These are phyloP conservation scores for Ceratosolen solmsi DNA, from an alignment of 1,140 invertebrate genomes.

Conservation along the genomic window DNA sequence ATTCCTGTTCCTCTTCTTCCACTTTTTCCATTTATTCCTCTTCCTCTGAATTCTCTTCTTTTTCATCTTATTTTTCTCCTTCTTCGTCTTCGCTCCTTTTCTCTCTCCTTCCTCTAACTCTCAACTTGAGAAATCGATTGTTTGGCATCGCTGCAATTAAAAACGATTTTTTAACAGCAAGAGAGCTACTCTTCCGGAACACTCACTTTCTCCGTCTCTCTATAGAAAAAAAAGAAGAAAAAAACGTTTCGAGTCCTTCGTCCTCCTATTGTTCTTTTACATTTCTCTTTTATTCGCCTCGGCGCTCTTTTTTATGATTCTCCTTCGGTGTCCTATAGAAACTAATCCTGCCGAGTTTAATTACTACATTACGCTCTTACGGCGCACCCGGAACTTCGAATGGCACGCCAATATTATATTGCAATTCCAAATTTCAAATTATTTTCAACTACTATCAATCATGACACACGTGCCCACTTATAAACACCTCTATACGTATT, in stretches of 20 bases:
- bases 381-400: no score
- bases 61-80: background rate
- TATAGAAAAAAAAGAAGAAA: no score
- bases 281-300: background rate
- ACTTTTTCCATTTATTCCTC: background rate
- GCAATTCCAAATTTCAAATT: background rate
- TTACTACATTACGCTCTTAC: no score
- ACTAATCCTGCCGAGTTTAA: no score
- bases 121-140: conserved; percentile 37
- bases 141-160: conserved; percentile 37
- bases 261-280: background rate
- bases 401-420: background rate
- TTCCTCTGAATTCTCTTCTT: background rate
- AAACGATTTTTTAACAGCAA: conserved; percentile 20
- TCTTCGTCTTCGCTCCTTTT: background rate
- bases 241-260: background rate
- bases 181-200: no score
- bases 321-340: no score
- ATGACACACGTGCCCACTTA: no score
- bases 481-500: no score
- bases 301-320: background rate
- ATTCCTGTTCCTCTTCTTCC: conserved; percentile 6
- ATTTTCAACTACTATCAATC: background rate
- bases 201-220: no score
- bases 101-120: background rate